Conservation (phyloP, 2,888 invertebrate species). For the Acrobasis consociella region DNA sequence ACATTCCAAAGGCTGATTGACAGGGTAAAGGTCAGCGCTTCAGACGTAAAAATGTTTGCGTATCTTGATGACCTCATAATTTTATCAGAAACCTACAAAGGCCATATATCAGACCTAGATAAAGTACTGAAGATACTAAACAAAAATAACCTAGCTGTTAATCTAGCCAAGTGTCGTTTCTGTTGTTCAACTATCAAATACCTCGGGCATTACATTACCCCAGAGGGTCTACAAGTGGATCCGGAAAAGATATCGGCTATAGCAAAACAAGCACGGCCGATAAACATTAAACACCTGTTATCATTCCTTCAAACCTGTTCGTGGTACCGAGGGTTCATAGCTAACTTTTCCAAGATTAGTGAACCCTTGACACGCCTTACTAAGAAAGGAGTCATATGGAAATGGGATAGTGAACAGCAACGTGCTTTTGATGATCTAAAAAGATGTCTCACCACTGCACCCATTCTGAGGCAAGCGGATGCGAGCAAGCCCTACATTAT, state of each 20-base stretch:
- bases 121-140: conserved; percentile 33
- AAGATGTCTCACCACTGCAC: too few species aligned
- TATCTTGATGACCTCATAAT: conserved; percentile 46
- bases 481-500: not conserved
- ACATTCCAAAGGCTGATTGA: conserved; percentile 40
- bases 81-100: conserved; percentile 35
- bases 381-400: conserved; percentile 26
- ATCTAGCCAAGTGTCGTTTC: conserved; percentile 37
- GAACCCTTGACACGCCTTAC: conserved; percentile 33
- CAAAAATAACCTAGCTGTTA: conserved; percentile 35
- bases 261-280: conserved; percentile 32
- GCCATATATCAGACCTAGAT: conserved; percentile 37
- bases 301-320: conserved; percentile 43
- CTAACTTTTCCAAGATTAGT: conserved; percentile 34
- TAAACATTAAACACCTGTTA: conserved; percentile 36
- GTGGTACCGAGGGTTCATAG: conserved; percentile 43
- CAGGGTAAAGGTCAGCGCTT: conserved; percentile 21
- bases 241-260: conserved; percentile 38
- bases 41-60: conserved; percentile 19
- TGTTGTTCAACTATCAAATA: conserved; percentile 33
- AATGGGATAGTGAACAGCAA: conserved; percentile 19
- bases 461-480: not conserved
- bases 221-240: conserved; percentile 32
- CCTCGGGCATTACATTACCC: conserved; percentile 34
- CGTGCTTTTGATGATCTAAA: too few species aligned